Base-by-base conservation (phyloP, 2,113 vertebrate species). In the Varanus salvator region DNA sequence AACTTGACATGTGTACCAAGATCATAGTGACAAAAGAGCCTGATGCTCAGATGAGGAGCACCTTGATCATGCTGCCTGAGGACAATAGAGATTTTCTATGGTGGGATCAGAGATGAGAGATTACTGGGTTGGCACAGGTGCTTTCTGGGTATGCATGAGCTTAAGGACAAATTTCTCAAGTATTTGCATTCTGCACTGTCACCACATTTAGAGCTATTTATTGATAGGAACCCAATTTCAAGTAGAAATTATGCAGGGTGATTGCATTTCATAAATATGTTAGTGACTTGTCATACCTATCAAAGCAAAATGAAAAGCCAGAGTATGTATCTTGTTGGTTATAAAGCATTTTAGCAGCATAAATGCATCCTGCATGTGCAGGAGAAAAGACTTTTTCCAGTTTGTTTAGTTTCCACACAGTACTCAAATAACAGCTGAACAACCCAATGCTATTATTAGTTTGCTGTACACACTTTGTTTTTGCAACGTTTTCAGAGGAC, bases 401-500 rank as follows among this genome's bases (percentile, higher is more conserved):
- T 29, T 89, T 94, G 57, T 85, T 93, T 94, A 91, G 27, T 92
- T 57, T 82, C 69, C 90, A 91, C 93, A 89, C 19, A 84, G 27
- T 90, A 80, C 54, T 64, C 90, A 88, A 90, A 83, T 95, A 96
- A 66, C 87, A 94, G 84, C 50, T 92, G 72, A 94, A 86, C 82
- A 3, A 84, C 14, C 87, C 91, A 85, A 52, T 93, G 87, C 80
- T 94, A 27, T 93, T 94, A 92, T 90, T 92, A 92, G 75, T 91
- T 95, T 50, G 86, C 78, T 91, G 44, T 52, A 81, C 91, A 84
- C 71, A 87, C 60, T 94, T 90, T 90, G 86, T 91, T 95, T 90
- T 93, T 88, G 29, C 34, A 82, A 91, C 68, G 92, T 92, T 89
- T 95, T 96, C 95, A 91, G 86, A 94, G 81, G 71, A 93, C 84